Percentiles rank a stretch among this genome's conserved stretches.
phyloP scores from a whole-genome alignment of 2,888 invertebrate species.

The Chrysolina americana region DNA sequence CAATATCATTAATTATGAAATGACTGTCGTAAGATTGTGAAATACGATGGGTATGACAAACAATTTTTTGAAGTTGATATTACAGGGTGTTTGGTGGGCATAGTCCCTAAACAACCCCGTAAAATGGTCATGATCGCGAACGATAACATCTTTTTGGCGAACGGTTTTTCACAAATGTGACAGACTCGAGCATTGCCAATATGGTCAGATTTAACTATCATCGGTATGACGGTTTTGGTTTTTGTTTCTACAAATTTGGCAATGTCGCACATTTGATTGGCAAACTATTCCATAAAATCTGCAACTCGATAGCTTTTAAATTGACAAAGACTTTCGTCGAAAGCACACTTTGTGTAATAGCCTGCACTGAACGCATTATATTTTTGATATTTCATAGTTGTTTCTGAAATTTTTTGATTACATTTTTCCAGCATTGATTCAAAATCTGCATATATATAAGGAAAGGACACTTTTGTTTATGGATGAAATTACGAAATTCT shows the following conservation, averaged over 20 bases:
- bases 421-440: too few relatives aligned
- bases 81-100: constrained; percentile 56
- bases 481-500: too few relatives aligned
- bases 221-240: constrained; percentile 4
- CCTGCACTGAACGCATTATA: constrained; percentile 46
- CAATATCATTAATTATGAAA: constrained; percentile 57
- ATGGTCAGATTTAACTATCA: background rate
- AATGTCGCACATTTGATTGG: constrained; percentile 42
- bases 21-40: constrained; percentile 62
- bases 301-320: constrained; percentile 42
- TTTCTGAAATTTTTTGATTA: too few relatives aligned
- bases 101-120: constrained; percentile 17
- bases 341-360: constrained; percentile 54
- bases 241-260: constrained; percentile 41
- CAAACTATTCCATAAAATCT: constrained; percentile 53
- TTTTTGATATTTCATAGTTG: background rate
- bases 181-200: background rate
- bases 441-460: too few relatives aligned
- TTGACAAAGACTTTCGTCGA: constrained; percentile 43
- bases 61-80: constrained; percentile 59
- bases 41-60: constrained; percentile 59
- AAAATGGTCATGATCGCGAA: constrained; percentile 37
- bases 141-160: constrained; percentile 45
- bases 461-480: too few relatives aligned
- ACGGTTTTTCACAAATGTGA: constrained; percentile 24